Conservation (phyloP, 2,888 invertebrate species). For the Cataglyphis altisquamis region DNA sequence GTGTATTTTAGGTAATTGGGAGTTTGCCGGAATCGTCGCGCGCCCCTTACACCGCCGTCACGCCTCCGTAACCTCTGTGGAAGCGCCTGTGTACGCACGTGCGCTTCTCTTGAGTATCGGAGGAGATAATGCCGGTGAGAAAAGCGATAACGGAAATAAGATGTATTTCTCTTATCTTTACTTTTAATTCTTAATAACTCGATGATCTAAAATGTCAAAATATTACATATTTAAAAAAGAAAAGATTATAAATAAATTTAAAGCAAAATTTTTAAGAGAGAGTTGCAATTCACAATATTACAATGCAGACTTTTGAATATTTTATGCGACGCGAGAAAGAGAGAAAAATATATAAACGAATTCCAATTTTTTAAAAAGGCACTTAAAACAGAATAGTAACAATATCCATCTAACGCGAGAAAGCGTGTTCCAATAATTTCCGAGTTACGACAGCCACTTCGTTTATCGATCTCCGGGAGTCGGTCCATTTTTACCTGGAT, state of each 20-base stretch:
- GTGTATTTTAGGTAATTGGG: conserved; percentile 76
- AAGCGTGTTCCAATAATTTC: conserved; percentile 28
- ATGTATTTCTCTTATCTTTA: not conserved
- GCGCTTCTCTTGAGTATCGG: conserved; percentile 3
- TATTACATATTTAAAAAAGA: not conserved
- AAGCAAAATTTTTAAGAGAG: not conserved
- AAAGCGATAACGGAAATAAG: not conserved
- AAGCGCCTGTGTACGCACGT: conserved; percentile 12
- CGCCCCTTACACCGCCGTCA: conserved; percentile 20
- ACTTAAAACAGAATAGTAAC: not conserved
- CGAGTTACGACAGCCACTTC: conserved; percentile 29
- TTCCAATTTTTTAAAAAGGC: not conserved
- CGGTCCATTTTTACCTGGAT: conserved; percentile 34
- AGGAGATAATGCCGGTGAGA: not conserved
- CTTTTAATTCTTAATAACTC: not conserved
- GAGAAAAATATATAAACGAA: not conserved
- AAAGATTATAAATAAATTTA: not conserved
- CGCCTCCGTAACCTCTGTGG: conserved; percentile 30
- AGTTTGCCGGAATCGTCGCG: conserved; percentile 59
- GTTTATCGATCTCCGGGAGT: conserved; percentile 39
- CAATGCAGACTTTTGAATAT: not conserved
- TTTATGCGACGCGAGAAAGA: not conserved
- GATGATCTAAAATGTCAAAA: not conserved
- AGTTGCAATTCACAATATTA: not conserved
- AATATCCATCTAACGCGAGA: conserved; percentile 9